These are phyloP conservation scores for Anticlea derivata DNA, from an alignment of 2,888 invertebrate genomes.

Conservation along the genomic window DNA sequence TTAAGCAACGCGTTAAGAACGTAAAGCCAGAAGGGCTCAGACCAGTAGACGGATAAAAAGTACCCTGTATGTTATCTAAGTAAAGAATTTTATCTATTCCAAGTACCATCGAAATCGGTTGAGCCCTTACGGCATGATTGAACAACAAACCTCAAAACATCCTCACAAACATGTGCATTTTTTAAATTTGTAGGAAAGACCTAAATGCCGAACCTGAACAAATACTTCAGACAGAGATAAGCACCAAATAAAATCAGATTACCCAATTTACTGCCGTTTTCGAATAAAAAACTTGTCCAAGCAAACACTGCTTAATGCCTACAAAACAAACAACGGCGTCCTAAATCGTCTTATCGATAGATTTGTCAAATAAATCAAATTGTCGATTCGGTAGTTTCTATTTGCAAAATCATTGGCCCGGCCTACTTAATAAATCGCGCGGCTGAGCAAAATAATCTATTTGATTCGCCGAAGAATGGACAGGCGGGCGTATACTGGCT, in stretches of 20 bases:
- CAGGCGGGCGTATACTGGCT: neutral
- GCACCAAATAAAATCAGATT: too few species aligned
- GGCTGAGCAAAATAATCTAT: conserved; percentile 33
- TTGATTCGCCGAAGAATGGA: conserved; percentile 15
- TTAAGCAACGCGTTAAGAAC: too few species aligned
- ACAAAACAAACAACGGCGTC: conserved; percentile 23
- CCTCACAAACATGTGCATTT: too few species aligned
- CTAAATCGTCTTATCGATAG: conserved; percentile 29
- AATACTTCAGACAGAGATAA: neutral
- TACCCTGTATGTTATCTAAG: too few species aligned
- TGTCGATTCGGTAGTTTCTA: conserved; percentile 30
- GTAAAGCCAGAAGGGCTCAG: too few species aligned
- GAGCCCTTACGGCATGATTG: too few species aligned
- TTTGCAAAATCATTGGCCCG: conserved; percentile 36
- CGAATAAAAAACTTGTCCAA: conserved; percentile 7
- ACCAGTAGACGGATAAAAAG: too few species aligned
- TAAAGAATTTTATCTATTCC: too few species aligned
- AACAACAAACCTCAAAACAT: too few species aligned
- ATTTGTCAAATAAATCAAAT: conserved; percentile 34
- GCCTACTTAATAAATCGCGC: conserved; percentile 36
- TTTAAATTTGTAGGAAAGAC: too few species aligned
- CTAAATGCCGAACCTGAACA: too few species aligned
- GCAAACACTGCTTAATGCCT: conserved; percentile 11
- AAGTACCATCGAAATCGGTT: too few species aligned
- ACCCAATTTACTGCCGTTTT: neutral